Evolutionary conservation across 2,888 invertebrate genomes (phyloP).

Genomic region (Coelopa pilipes): DNA sequence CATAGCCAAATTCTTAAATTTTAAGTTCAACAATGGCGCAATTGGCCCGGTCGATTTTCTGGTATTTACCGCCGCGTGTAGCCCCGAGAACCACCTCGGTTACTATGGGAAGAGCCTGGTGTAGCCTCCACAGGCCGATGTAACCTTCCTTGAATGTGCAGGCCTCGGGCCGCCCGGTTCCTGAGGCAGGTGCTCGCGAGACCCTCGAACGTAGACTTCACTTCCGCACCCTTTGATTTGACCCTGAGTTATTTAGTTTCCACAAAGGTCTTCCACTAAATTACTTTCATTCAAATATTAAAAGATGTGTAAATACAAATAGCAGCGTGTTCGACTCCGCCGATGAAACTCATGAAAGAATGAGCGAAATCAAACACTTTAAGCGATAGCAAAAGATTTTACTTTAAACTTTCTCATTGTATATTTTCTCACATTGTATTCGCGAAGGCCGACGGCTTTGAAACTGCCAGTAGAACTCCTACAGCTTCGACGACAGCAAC

Average conservation of each 20-base stretch:
- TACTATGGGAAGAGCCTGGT: too few species aligned
- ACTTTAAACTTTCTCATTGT: background rate
- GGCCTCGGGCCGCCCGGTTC: background rate
- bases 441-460: conserved; percentile 31
- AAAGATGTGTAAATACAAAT: background rate
- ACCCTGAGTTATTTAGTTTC: background rate
- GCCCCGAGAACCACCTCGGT: background rate
- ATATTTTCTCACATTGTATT: background rate
- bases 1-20: conserved; percentile 22
- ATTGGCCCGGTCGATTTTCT: background rate
- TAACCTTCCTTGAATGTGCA: background rate
- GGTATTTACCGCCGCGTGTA: background rate
- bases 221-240: too few species aligned
- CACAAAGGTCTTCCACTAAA: background rate
- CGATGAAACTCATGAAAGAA: background rate
- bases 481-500: conserved; percentile 19
- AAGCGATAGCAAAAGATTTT: background rate
- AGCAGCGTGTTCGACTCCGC: too few species aligned
- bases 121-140: too few species aligned
- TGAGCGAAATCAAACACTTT: background rate
- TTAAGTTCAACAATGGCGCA: background rate
- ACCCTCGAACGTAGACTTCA: background rate
- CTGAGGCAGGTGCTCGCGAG: background rate
- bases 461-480: conserved; percentile 4
- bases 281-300: background rate